Conservation (phyloP, 1,140 invertebrate species). For the Lethocerus indicus region DNA sequence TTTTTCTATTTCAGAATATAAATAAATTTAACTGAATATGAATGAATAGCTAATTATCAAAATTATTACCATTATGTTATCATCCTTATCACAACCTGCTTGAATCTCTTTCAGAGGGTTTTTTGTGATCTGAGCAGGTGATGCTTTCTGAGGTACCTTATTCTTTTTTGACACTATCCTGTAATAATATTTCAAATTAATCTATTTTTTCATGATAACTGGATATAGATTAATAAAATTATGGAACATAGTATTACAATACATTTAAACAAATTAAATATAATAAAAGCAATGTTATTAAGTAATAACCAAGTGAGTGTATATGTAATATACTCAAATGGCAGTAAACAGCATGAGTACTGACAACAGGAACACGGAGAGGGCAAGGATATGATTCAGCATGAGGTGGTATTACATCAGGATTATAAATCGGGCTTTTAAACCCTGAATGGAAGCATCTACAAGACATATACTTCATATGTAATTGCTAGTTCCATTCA, state of each 20-base stretch:
- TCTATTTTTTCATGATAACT: neutral
- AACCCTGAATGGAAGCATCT: neutral
- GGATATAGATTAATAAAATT: neutral
- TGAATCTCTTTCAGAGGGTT: neutral
- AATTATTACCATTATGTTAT: too few species aligned
- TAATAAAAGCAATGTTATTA: neutral
- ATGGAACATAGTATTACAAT: neutral
- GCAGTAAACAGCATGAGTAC: neutral
- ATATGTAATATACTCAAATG: neutral
- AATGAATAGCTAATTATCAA: too few species aligned
- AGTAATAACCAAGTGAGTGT: neutral
- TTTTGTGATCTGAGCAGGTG: neutral
- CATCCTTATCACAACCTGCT: neutral
- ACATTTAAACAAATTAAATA: neutral
- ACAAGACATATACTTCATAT: neutral
- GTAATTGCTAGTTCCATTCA: too few species aligned
- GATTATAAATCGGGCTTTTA: neutral
- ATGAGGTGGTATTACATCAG: neutral
- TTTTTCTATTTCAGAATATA: too few species aligned
- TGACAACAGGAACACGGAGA: neutral
- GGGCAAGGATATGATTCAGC: neutral
- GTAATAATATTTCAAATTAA: too few species aligned
- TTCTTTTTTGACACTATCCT: too few species aligned
- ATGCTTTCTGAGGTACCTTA: too few species aligned
- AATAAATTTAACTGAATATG: too few species aligned